Evolutionary conservation across 2,888 invertebrate species (phyloP), one percentile per base, ranked within the genome.

Genomic region (Aleiodes alternator): DNA sequence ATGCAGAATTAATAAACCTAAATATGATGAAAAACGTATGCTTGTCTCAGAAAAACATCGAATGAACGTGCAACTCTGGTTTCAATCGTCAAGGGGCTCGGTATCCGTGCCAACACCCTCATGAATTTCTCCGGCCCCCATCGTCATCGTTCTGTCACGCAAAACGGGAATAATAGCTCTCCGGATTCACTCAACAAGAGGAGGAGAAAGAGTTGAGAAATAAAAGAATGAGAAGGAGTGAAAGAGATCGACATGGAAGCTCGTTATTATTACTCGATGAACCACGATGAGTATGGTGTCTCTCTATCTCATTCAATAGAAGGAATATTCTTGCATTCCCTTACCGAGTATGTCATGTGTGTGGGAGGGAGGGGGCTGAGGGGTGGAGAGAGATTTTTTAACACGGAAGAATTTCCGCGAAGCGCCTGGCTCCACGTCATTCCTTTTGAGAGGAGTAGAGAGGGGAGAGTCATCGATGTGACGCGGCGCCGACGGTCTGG

Each of bases 391-490:
- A 23, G 23, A 23, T 23, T 29, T 31, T 59, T 12, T 59, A n/a
- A 11, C 31, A 23, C 31, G 31, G 29, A 70, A 64, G 34, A 66
- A 56, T 43, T 7, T 14, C 69, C 29, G 14, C 31, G 43, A 16
- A 51, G 53, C 53, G 23, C 48, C 23, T 34, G 53, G 55, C 53
- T 53, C 64, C 66, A 57, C 76, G 75, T 78, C 56, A 76, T 78
- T 77, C 68, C 61, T 75, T 80, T 80, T 69, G 76, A 64, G 55
- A 75, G 75, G 73, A 76, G 43, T 56, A 31, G 69, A 68, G 69
- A 38, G 64, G 66, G 71, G 29, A 76, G 75, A 82, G 83, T 85
- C 87, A 87, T 87, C 86, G 85, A 85, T 83, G 84, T 80, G 77
- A 76, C 81, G 79, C 76, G 71, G 79, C 61, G 69, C 48, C 66